Evolutionary conservation across 2,113 vertebrate genomes (phyloP).

Genomic region (Heterochromis multidens): DNA sequence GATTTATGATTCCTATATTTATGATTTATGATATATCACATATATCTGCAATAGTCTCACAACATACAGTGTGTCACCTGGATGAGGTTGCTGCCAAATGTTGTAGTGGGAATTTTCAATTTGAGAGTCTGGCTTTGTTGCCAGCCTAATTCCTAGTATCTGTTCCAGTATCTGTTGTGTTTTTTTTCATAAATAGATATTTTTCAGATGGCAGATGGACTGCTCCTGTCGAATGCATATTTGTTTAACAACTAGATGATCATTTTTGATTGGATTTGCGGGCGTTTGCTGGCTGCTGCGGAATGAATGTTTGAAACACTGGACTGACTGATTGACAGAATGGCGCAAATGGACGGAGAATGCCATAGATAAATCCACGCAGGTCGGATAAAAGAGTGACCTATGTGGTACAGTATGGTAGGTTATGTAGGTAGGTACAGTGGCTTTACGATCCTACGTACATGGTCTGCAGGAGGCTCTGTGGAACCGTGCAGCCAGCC

Average conservation of each 20-base stretch:
- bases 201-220: background rate
- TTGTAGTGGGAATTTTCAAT: background rate
- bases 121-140: background rate
- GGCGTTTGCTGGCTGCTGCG: background rate
- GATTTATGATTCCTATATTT: background rate
- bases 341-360: conserved; percentile 50
- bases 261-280: background rate
- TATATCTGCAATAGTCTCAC: background rate
- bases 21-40: accelerated
- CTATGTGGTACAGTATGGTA: conserved; percentile 16
- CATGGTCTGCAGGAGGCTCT: conserved; percentile 77
- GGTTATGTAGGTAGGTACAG: conserved; percentile 25
- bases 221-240: background rate
- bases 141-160: background rate
- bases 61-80: background rate
- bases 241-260: background rate
- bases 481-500: conserved; percentile 75
- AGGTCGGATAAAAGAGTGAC: background rate
- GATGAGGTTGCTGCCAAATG: conserved; percentile 2
- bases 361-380: conserved; percentile 43
- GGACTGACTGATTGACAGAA: conserved; percentile 46
- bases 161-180: background rate
- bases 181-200: background rate
- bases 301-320: conserved; percentile 26
- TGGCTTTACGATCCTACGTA: conserved; percentile 65